Evolutionary conservation across 2,113 vertebrate genomes (phyloP), one percentile per base, ranked within the genome.

Genomic region (Romanogobio albipinnatus): DNA sequence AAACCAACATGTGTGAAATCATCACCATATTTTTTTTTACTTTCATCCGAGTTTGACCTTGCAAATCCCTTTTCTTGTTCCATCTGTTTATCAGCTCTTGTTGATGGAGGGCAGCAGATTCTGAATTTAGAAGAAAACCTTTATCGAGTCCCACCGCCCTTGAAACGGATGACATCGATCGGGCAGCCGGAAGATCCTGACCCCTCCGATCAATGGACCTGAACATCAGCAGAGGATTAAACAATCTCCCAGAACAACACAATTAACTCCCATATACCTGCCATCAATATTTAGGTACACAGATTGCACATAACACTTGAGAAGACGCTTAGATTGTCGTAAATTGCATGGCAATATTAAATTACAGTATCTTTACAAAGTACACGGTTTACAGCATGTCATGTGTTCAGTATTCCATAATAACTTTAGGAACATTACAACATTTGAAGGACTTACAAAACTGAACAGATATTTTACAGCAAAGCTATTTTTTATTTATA

Each of bases 91-190:
- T 85, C 84, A 77, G 11, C 3, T 9, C 76, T 79, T 90, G 85
- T 90, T 84, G 82, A 88, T 86, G 85, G 71, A 51, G 29, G 53
- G 70, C 83, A 83, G 85, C 45, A 86, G 85, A 82, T 59, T 61
- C 15, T 74, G 11, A 85, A 86, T 87, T 86, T 77, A 81, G 53
- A 56, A 76, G 47, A 91, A 91, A 91, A 62, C 82, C 45, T 89
- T 84, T 92, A 94, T 94, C 90, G 93, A 93, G 88, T 83, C 87
- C 88, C 58, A 78, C 49, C 26, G 85, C 88, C 86, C 43, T 88
- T 85, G 29, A 89, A 91, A 83, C 85, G 87, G 84, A 19, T 83
- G 70, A 71, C 83, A 94, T 92, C 85, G 93, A 94, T 93, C 87
- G 81, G 43, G 76, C 87, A 89, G 91, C 92, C 88, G 90, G 90